Percentiles rank a stretch among this genome's conserved stretches.
Conservation (phyloP, 2,113 vertebrate genomes). For the Planiliza haematocheilus region DNA sequence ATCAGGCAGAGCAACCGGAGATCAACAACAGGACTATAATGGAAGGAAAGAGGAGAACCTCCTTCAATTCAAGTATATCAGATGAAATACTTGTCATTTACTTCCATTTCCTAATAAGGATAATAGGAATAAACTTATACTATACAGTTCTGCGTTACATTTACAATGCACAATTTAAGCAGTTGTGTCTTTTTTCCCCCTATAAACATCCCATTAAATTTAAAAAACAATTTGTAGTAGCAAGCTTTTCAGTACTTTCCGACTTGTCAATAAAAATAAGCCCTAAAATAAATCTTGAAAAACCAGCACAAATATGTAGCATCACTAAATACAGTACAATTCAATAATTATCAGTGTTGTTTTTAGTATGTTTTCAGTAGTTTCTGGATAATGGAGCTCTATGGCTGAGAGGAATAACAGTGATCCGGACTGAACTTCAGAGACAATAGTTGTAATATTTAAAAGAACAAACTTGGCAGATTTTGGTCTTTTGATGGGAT, state of each 20-base stretch:
- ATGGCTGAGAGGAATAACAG: background rate
- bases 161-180: too few species aligned
- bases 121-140: background rate
- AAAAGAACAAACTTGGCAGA: too few species aligned
- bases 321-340: too few species aligned
- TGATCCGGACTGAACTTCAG: too few species aligned
- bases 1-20: conserved; percentile 40
- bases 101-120: conserved; percentile 4
- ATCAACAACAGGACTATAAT: conserved; percentile 44
- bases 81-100: background rate
- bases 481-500: too few species aligned
- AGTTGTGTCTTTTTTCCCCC: background rate
- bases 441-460: too few species aligned
- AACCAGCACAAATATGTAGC: too few species aligned
- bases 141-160: too few species aligned
- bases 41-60: conserved; percentile 11
- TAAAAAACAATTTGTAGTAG: background rate
- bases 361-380: background rate
- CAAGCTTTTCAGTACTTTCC: background rate
- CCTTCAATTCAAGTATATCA: conserved; percentile 14
- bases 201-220: background rate
- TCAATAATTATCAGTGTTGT: too few species aligned
- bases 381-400: background rate
- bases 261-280: background rate
- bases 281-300: too few species aligned